phyloP scores from a whole-genome alignment of 2,797 vertebrate genomes.

The Stomatorhinus walkeri region DNA sequence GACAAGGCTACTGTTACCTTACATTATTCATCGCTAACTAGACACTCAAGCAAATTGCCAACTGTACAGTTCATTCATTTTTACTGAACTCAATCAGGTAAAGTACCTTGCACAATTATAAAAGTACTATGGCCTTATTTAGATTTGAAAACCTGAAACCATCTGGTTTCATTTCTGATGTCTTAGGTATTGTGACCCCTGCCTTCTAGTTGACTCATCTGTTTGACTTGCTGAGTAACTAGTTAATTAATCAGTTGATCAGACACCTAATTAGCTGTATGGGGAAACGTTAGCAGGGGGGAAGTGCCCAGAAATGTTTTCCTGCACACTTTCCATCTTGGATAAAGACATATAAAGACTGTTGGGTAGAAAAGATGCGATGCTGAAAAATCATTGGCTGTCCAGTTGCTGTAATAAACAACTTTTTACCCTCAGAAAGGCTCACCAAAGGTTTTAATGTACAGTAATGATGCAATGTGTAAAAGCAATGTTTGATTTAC shows the following conservation, averaged over 20 bases:
- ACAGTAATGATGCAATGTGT: not conserved
- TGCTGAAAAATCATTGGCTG: not conserved
- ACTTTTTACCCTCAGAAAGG: not conserved
- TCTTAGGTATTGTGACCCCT: not conserved
- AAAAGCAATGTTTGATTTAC: not conserved
- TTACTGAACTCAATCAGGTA: slow-evolving; percentile 15
- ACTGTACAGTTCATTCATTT: slow-evolving; percentile 3
- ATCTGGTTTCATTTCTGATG: not conserved
- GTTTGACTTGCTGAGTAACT: not conserved
- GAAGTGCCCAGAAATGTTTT: not conserved
- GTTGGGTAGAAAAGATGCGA: not conserved
- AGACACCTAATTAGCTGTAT: not conserved
- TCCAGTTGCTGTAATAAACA: not conserved
- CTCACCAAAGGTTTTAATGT: not conserved
- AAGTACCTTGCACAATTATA: slow-evolving; percentile 9
- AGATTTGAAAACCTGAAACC: not conserved
- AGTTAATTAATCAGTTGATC: not conserved
- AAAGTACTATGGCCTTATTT: not conserved
- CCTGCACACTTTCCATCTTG: not conserved
- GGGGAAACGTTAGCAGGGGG: not conserved
- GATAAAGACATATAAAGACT: not conserved
- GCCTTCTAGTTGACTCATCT: not conserved
- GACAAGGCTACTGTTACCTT: not conserved
- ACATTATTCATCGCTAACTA: slow-evolving; percentile 6
- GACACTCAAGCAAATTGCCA: slow-evolving; percentile 2